Evolutionary conservation across 2,113 vertebrate genomes (phyloP).

Genomic region (Prolemur simus): DNA sequence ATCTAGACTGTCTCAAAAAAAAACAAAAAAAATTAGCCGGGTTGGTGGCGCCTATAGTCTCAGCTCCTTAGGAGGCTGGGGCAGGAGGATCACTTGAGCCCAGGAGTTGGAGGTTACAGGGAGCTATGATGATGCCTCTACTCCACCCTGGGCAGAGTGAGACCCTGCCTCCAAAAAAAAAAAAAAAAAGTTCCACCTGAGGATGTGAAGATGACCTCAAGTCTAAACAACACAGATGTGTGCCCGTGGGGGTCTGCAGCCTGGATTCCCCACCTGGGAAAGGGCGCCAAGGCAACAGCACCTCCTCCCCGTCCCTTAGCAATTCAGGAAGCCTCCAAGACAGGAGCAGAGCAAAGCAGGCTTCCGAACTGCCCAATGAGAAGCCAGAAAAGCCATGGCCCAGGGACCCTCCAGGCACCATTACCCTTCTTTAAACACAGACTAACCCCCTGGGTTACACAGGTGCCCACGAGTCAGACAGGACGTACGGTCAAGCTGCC

Average conservation of each 20-base stretch:
- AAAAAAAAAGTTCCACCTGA: too few relatives aligned
- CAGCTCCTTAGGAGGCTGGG: too few relatives aligned
- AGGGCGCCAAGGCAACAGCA: too few relatives aligned
- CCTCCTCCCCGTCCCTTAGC: accelerated
- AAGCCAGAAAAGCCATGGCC: background rate
- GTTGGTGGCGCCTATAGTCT: too few relatives aligned
- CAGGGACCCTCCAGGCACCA: background rate
- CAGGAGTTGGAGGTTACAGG: too few relatives aligned
- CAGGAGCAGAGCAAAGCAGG: background rate
- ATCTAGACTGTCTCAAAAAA: too few relatives aligned
- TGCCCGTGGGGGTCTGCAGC: accelerated
- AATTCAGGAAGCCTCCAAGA: background rate
- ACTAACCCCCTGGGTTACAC: accelerated
- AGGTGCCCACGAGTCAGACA: accelerated
- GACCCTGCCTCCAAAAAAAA: background rate
- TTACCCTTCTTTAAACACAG: background rate
- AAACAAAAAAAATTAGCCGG: too few relatives aligned
- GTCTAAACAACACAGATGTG: background rate
- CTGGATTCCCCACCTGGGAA: background rate
- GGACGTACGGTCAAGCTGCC: accelerated
- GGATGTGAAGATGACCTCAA: background rate
- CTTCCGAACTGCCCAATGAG: background rate
- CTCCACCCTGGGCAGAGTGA: too few relatives aligned
- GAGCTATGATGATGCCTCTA: too few relatives aligned
- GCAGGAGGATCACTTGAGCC: too few relatives aligned